Evolutionary conservation across 2,888 invertebrate species (phyloP), one percentile per base, ranked within the genome.

Genomic region (Tineola bisselliella): DNA sequence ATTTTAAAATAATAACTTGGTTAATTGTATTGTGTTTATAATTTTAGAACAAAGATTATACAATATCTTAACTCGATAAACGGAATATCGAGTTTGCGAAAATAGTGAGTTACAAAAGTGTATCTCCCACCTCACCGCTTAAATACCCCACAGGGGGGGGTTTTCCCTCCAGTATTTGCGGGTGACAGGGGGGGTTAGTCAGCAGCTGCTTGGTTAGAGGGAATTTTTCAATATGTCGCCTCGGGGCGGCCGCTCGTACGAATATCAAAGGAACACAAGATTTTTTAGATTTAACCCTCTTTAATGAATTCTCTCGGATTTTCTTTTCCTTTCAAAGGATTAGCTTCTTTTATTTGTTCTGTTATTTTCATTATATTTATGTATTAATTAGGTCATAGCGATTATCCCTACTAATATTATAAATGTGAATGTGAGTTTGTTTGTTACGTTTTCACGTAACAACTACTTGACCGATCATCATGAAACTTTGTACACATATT

Each of bases 181-280:
- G 33, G 58, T 33, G 58, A 58, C 58, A 58, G 33, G 58, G 54
- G n/a, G 17, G 54, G 25, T 25, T 25, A 18, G n/a, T 18, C 25
- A 15, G 54, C 19, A 54, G 54, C 33, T 31, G 33, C 33, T 33
- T n/a, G 31, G 58, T 15, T 48, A n/a, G 58, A 33, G 13, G 33
- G 15, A 58, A 33, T 58, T 58, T 58, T 33, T 58, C 58, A 58
- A 58, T 58, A 58, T 58, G 58, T 58, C 58, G 58, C 33, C 58
- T 8, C 33, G 3, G 58, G 58, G 33, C 33, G 13, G 11, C 18
- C 4, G 58, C 33, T n/a, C 11, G 33, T 54, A n/a, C 19, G 19
- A 58, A 58, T 58, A 58, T 58, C 58, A 58, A 58, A 58, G 58
- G 17, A 58, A 33, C 15, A 33, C 31, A 15, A 17, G 31, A 18